Conservation (phyloP, 2,113 vertebrate genomes). For the Xenopus tropicalis region UCB_Xtro_10.0 CM004447.2:131026501-131027000, state of each 20-base stretch:
- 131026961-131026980: no score
- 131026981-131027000: background rate
- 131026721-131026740: background rate
- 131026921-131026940: conserved; percentile 17
- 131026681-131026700: background rate
- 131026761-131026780: background rate
- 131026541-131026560: no score
- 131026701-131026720: background rate
- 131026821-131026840: background rate
- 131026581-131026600: no score
- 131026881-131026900: conserved; percentile 20
- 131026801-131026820: background rate
- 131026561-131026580: no score
- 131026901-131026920: conserved; percentile 14
- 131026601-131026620: no score
- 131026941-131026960: background rate
- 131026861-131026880: background rate
- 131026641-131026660: no score
- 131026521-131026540: no score
- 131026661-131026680: no score
- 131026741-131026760: background rate
- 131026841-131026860: background rate
- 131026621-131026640: no score
- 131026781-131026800: background rate
- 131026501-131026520: no score